Conservation (phyloP, 2,113 vertebrate species). For the Apus apus region DNA sequence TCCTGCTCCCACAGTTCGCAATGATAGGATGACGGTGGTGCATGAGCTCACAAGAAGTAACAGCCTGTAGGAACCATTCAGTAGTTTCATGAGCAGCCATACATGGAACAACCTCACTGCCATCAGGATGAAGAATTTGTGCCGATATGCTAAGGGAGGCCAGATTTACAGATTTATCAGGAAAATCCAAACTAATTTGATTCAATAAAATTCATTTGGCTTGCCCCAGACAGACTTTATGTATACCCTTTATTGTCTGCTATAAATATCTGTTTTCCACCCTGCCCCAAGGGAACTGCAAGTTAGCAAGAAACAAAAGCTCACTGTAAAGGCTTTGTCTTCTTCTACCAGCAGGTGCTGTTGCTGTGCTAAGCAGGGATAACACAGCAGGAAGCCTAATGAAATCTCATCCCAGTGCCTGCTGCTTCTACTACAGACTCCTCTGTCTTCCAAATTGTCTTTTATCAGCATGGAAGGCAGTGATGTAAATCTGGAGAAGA, state of each 20-base stretch:
- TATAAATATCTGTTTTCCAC: conserved; percentile 38
- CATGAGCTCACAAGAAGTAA: conserved; percentile 2
- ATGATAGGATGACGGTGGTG: neutral
- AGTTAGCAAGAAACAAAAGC: neutral
- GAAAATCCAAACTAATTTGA: conserved; percentile 25
- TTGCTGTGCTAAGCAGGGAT: neutral
- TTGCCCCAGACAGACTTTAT: conserved; percentile 7
- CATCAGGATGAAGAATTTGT: conserved; percentile 9
- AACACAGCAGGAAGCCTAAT: neutral
- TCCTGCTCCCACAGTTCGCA: neutral
- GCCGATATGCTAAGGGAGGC: neutral
- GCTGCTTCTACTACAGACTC: neutral
- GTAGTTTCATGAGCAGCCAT: neutral
- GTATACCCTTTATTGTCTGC: neutral
- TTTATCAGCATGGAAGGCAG: neutral
- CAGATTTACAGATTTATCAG: neutral
- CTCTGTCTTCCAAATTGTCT: neutral
- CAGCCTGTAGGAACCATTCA: neutral
- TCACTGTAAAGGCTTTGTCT: neutral
- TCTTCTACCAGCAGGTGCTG: neutral
- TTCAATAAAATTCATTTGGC: conserved; percentile 9
- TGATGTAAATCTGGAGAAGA: neutral
- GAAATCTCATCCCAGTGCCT: neutral
- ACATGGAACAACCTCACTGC: neutral
- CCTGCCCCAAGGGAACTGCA: neutral